phyloP scores from a whole-genome alignment of 2,113 vertebrate genomes.

The Oenanthe oenanthe region DNA sequence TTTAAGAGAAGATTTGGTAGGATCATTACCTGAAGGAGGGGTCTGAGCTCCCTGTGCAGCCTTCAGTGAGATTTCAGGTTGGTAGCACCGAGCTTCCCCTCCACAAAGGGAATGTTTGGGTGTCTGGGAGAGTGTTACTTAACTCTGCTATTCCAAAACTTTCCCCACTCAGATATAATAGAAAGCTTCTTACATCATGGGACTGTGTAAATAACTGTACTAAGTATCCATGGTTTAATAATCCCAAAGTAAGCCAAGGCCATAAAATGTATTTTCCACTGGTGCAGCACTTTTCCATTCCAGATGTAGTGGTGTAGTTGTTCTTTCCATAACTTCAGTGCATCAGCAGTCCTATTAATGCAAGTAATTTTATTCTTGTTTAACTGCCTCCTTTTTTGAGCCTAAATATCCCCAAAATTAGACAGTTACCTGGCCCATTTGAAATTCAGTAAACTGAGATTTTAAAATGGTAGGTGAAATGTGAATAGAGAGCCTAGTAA shows the following conservation, averaged over 20 bases:
- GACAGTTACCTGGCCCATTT: background rate
- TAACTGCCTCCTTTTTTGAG: background rate
- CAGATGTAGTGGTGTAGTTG: background rate
- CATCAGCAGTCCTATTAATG: background rate
- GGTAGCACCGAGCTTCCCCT: background rate
- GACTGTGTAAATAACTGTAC: background rate
- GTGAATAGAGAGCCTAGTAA: background rate
- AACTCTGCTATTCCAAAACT: background rate
- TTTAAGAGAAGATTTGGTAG: background rate
- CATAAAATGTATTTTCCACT: background rate
- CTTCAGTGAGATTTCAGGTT: background rate
- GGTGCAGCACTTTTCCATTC: background rate
- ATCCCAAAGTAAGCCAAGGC: background rate
- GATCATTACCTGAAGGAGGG: rapidly evolving
- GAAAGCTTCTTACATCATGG: background rate
- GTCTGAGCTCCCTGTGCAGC: background rate
- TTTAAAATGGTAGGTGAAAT: background rate
- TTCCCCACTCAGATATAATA: background rate
- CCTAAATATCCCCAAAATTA: background rate
- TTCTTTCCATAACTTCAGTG: background rate
- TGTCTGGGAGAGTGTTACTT: background rate
- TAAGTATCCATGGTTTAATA: background rate
- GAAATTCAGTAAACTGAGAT: background rate
- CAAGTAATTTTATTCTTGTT: background rate
- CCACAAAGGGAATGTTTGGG: background rate